Evolutionary conservation across 2,888 invertebrate species (phyloP).

Genomic region (Calameuta idolon): DNA sequence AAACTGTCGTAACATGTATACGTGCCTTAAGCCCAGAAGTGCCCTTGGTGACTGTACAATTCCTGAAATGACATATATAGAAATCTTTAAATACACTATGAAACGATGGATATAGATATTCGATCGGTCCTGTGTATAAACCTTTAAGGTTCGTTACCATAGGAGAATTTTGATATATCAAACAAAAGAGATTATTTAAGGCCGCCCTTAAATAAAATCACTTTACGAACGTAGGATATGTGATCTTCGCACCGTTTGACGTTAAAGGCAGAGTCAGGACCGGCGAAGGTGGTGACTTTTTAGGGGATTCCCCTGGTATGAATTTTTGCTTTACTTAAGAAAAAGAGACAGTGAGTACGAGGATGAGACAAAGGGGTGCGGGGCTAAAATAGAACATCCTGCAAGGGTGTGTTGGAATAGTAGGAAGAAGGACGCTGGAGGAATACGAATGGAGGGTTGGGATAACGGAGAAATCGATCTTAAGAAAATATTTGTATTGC

Average conservation of each 20-base stretch:
- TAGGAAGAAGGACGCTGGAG: not conserved
- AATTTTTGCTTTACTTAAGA: not conserved
- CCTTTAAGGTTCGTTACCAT: not conserved
- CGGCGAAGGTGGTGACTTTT: not conserved
- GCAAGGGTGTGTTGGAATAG: not conserved
- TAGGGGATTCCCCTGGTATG: not conserved
- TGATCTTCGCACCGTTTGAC: not conserved
- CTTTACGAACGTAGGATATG: not conserved
- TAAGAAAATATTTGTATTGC: not conserved
- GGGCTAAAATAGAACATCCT: not conserved
- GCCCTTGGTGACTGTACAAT: not conserved
- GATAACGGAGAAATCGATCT: constrained; percentile 3
- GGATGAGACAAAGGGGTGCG: no score
- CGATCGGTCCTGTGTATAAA: not conserved
- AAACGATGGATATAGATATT: not conserved
- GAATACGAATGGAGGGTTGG: not conserved
- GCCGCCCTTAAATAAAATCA: not conserved
- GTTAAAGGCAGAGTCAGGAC: no score
- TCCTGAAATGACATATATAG: not conserved
- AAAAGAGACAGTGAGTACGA: not conserved
- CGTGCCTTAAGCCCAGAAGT: not conserved
- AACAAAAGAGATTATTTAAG: not conserved
- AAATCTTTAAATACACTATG: not conserved
- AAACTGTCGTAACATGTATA: not conserved
- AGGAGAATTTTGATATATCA: not conserved